Evolutionary conservation across 1,140 invertebrate species (phyloP).

Genomic region (Drosophila pallidifrons): DNA sequence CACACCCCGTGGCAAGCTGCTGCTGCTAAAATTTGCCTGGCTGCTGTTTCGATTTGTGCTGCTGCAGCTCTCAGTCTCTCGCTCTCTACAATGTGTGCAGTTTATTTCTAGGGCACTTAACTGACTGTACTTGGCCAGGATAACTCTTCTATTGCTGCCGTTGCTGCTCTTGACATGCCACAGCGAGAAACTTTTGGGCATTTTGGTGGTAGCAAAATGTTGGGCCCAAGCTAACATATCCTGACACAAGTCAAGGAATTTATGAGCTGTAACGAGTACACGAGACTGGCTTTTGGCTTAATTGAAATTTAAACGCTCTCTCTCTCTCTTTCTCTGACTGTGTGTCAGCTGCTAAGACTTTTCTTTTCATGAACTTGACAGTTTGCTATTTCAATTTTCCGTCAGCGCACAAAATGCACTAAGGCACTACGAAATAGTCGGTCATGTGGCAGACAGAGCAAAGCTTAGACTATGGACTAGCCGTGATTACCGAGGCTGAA

Average conservation of each 20-base stretch:
- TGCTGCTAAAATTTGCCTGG: slow-evolving; percentile 11
- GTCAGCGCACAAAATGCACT: neutral
- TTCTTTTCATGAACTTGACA: slow-evolving; percentile 58
- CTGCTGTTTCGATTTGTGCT: slow-evolving; percentile 48
- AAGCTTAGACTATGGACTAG: neutral
- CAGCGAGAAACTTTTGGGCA: slow-evolving; percentile 60
- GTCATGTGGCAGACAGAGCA: neutral
- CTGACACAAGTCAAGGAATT: slow-evolving; percentile 82
- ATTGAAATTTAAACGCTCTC: slow-evolving; percentile 81
- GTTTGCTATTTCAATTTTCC: slow-evolving; percentile 63
- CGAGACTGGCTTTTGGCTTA: slow-evolving; percentile 68
- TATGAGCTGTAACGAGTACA: slow-evolving; percentile 77
- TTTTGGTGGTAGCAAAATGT: slow-evolving; percentile 65
- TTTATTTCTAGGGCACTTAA: slow-evolving; percentile 77
- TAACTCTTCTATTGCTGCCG: slow-evolving; percentile 1
- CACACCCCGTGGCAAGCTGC: slow-evolving; percentile 15
- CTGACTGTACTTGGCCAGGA: slow-evolving; percentile 60
- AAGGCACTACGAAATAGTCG: neutral
- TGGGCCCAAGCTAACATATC: slow-evolving; percentile 72
- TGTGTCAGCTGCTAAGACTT: slow-evolving; percentile 66
- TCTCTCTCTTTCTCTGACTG: neutral
- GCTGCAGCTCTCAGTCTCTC: neutral
- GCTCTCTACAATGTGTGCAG: slow-evolving; percentile 70
- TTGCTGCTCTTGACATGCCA: slow-evolving; percentile 58
- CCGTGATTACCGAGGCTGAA: slow-evolving; percentile 51